phyloP scores from a whole-genome alignment of 2,113 vertebrate genomes.

The Corydoras sp. region DNA sequence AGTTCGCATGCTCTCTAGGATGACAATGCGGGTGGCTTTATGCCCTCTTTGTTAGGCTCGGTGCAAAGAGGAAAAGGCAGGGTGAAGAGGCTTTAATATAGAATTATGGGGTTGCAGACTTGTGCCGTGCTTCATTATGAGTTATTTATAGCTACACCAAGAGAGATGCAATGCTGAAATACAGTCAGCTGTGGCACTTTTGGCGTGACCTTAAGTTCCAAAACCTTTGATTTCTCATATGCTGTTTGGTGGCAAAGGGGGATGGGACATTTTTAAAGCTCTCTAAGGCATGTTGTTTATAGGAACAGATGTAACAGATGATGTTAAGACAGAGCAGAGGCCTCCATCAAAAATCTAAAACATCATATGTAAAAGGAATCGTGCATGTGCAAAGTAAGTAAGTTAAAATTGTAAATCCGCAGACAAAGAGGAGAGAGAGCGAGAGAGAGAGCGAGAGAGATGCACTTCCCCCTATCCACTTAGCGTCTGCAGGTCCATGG shows the following conservation, averaged over 20 bases:
- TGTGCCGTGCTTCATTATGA: conserved; percentile 2
- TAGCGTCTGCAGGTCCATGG: background rate
- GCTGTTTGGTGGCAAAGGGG: conserved; percentile 33
- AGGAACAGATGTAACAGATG: background rate
- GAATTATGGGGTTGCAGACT: background rate
- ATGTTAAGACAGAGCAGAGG: too few relatives aligned
- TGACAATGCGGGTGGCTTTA: too few relatives aligned
- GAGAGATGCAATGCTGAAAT: conserved; percentile 28
- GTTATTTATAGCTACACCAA: conserved; percentile 44
- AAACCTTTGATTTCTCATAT: conserved; percentile 25
- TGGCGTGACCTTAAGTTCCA: conserved; percentile 27
- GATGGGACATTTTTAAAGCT: background rate
- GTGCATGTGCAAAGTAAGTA: too few relatives aligned
- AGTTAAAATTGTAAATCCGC: background rate
- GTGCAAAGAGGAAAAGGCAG: too few relatives aligned
- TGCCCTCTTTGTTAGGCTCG: too few relatives aligned
- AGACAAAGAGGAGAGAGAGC: background rate
- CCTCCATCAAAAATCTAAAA: too few relatives aligned
- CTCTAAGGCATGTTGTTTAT: background rate
- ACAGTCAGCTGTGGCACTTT: conserved; percentile 38
- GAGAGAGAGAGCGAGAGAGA: background rate
- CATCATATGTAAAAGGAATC: too few relatives aligned
- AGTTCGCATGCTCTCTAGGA: too few relatives aligned
- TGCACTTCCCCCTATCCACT: background rate
- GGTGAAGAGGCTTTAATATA: too few relatives aligned